A percentile compares a stretch with the other conserved stretches of the same genome.
Conservation (phyloP, 2,113 vertebrate genomes). For the Myiozetetes cayanensis region DNA sequence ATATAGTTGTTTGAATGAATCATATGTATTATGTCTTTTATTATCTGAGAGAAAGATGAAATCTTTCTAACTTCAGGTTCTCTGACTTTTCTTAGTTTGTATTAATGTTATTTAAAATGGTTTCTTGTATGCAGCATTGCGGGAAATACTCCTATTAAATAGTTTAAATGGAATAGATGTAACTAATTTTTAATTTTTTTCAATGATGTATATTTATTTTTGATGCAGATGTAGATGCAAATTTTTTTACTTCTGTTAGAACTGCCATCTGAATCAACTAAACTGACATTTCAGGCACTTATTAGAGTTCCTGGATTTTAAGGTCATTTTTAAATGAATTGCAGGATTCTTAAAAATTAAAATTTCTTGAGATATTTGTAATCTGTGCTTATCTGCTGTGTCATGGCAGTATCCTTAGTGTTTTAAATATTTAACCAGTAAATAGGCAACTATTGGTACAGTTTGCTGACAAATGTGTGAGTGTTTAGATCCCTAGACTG, state of each 20-base stretch:
- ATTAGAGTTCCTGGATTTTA: neutral
- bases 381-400: neutral
- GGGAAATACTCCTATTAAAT: slow-evolving; percentile 36
- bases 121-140: slow-evolving; percentile 32
- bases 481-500: neutral
- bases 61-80: neutral
- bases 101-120: slow-evolving; percentile 47
- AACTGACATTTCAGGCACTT: slow-evolving; percentile 2
- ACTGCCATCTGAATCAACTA: slow-evolving; percentile 43
- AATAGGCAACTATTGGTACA: neutral
- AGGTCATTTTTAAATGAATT: slow-evolving; percentile 7
- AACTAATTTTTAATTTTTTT: neutral
- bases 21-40: neutral
- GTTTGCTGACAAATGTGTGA: neutral
- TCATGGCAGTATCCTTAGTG: neutral
- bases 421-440: neutral
- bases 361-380: slow-evolving; percentile 33
- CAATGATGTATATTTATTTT: slow-evolving; percentile 5
- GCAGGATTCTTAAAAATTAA: slow-evolving; percentile 35
- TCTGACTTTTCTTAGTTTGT: slow-evolving; percentile 14
- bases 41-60: slow-evolving; percentile 17
- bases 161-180: slow-evolving; percentile 21
- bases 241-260: neutral
- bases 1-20: slow-evolving; percentile 5
- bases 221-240: neutral